Evolutionary conservation across 2,113 vertebrate species (phyloP).

Genomic region (Pedionomus torquatus): DNA sequence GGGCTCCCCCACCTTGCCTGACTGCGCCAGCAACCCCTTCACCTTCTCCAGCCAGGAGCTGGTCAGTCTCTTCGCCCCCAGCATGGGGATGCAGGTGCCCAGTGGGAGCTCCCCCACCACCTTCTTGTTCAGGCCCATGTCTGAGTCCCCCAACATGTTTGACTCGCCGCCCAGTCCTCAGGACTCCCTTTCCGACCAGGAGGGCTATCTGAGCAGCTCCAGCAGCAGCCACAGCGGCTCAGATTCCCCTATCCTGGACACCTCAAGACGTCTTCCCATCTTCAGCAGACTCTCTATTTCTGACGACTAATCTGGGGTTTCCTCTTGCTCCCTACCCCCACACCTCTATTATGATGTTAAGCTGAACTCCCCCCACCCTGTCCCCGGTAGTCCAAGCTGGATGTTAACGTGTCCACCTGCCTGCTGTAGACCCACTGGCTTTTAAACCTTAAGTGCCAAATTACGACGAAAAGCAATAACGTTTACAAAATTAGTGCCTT

Average conservation of each 20-base stretch:
- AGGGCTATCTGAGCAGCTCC: slow-evolving; percentile 98
- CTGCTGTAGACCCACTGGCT: slow-evolving; percentile 69
- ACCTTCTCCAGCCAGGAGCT: slow-evolving; percentile 99
- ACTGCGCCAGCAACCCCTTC: slow-evolving; percentile 96
- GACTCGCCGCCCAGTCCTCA: slow-evolving; percentile 93
- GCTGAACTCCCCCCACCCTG: slow-evolving; percentile 54
- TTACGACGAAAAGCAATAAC: slow-evolving; percentile 82
- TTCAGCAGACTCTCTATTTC: slow-evolving; percentile 99
- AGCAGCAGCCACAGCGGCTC: slow-evolving; percentile 96
- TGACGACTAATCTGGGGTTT: slow-evolving; percentile 86
- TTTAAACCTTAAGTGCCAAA: slow-evolving; percentile 84
- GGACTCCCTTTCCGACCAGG: slow-evolving; percentile 97
- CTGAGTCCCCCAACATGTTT: slow-evolving; percentile 91
- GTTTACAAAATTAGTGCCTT: slow-evolving; percentile 87
- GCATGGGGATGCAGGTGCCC: slow-evolving; percentile 84
- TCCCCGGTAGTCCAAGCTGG: slow-evolving; percentile 43
- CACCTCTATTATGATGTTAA: slow-evolving; percentile 70
- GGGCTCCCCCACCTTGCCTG: slow-evolving; percentile 80
- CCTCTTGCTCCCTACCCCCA: background rate
- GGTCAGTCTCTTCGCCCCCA: slow-evolving; percentile 91
- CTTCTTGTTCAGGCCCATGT: slow-evolving; percentile 92
- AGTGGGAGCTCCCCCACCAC: slow-evolving; percentile 83
- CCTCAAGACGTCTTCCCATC: slow-evolving; percentile 95
- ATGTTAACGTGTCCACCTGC: slow-evolving; percentile 69
- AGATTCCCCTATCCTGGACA: slow-evolving; percentile 94